phyloP scores from a whole-genome alignment of 2,888 invertebrate species.

The Erpobdella octoculata region DNA sequence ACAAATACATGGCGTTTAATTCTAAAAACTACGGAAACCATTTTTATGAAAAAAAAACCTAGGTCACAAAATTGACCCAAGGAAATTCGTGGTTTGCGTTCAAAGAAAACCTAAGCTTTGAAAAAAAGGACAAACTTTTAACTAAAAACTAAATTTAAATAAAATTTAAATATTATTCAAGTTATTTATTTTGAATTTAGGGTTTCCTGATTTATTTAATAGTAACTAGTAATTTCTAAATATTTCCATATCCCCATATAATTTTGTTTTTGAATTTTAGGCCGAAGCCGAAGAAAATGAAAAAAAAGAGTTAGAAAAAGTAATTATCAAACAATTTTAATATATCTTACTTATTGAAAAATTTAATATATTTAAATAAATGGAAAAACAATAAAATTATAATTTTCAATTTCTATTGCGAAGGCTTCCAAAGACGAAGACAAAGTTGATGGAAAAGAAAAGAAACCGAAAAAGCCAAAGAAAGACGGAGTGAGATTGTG shows the following conservation, averaged over 20 bases:
- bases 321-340: not conserved
- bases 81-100: too few relatives aligned
- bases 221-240: not conserved
- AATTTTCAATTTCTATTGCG: too few relatives aligned
- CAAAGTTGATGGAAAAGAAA: too few relatives aligned
- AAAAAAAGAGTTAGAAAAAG: conserved; percentile 18
- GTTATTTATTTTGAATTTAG: not conserved
- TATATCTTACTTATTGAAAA: not conserved
- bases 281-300: conserved; percentile 26
- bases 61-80: too few relatives aligned
- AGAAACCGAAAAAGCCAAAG: too few relatives aligned
- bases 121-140: not conserved
- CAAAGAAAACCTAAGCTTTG: not conserved
- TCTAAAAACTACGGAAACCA: too few relatives aligned
- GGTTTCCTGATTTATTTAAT: not conserved
- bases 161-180: not conserved
- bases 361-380: not conserved
- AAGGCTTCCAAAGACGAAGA: too few relatives aligned
- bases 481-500: too few relatives aligned
- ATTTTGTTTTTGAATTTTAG: conserved; percentile 12
- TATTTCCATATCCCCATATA: not conserved
- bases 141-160: not conserved
- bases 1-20: too few relatives aligned
- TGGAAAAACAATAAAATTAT: not conserved
- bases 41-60: too few relatives aligned